These are phyloP conservation scores for Ceratoteleas bidentatus DNA, from an alignment of 1,140 invertebrate genomes.

Conservation along the genomic window DNA sequence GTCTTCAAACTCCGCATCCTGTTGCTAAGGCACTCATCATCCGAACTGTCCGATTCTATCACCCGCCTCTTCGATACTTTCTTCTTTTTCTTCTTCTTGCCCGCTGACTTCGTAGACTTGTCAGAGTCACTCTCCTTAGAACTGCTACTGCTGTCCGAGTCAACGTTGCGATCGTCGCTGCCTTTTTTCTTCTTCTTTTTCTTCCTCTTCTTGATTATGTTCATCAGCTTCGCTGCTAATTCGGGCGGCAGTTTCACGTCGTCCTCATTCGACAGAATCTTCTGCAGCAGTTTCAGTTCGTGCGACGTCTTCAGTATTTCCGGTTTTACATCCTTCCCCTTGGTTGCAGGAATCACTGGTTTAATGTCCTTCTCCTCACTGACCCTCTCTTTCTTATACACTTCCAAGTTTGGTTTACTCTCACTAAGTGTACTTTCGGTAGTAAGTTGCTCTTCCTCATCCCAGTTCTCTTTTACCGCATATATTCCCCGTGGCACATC, in stretches of 20 bases:
- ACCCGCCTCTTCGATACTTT: constrained; percentile 68
- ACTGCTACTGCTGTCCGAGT: constrained; percentile 25
- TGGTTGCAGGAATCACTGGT: background rate
- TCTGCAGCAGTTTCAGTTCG: background rate
- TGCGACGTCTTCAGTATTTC: background rate
- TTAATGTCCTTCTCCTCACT: background rate
- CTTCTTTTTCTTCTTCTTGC: constrained; percentile 65
- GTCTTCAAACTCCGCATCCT: background rate
- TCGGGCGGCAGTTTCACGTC: constrained; percentile 2
- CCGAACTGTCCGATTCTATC: constrained; percentile 74
- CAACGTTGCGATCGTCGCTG: constrained; percentile 16
- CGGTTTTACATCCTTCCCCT: background rate
- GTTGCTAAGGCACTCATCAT: constrained; percentile 68
- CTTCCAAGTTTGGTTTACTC: background rate
- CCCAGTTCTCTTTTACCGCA: constrained; percentile 31
- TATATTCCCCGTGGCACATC: background rate
- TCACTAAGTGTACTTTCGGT: background rate
- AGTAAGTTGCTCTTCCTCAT: constrained; percentile 52
- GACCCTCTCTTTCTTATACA: background rate
- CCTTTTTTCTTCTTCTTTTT: constrained; percentile 41
- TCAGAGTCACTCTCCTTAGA: constrained; percentile 44
- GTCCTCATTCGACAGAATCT: constrained; percentile 6
- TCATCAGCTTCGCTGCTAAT: constrained; percentile 25
- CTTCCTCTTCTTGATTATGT: constrained; percentile 30
- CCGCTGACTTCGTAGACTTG: constrained; percentile 4